These are phyloP conservation scores for Hirundo rustica DNA, from an alignment of 2,797 vertebrate genomes.

Conservation along the genomic window DNA sequence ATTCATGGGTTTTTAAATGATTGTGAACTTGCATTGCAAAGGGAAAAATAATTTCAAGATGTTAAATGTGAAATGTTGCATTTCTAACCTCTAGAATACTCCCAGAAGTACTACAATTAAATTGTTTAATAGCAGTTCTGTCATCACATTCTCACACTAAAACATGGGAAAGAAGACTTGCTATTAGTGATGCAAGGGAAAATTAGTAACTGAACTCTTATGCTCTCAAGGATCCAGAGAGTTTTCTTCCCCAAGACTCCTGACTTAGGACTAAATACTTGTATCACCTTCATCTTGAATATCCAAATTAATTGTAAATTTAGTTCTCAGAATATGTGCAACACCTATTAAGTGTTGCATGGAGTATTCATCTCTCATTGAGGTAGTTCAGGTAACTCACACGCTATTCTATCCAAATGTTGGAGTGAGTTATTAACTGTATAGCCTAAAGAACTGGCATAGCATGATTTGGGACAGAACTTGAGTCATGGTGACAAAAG, in stretches of 20 bases:
- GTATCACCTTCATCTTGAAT: not conserved
- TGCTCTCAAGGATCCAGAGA: not conserved
- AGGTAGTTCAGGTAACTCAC: not conserved
- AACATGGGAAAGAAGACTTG: not conserved
- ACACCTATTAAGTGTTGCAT: not conserved
- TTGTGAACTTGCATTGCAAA: not conserved
- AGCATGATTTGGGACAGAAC: not conserved
- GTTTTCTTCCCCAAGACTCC: not conserved
- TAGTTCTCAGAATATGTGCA: not conserved
- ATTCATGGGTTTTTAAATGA: not conserved
- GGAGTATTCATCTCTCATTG: not conserved
- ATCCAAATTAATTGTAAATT: not conserved
- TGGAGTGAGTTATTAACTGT: not conserved
- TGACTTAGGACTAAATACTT: not conserved
- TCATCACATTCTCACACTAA: not conserved
- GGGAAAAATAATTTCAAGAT: not conserved
- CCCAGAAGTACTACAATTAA: not conserved
- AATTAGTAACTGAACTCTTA: not conserved
- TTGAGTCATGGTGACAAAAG: not conserved
- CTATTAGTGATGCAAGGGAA: not conserved
- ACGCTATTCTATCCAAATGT: not conserved
- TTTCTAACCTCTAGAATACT: not conserved
- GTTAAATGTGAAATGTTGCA: not conserved
- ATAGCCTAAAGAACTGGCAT: not conserved
- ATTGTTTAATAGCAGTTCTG: not conserved